Conservation (phyloP, 2,797 vertebrate species). For the Gephyroberyx darwinii region DNA sequence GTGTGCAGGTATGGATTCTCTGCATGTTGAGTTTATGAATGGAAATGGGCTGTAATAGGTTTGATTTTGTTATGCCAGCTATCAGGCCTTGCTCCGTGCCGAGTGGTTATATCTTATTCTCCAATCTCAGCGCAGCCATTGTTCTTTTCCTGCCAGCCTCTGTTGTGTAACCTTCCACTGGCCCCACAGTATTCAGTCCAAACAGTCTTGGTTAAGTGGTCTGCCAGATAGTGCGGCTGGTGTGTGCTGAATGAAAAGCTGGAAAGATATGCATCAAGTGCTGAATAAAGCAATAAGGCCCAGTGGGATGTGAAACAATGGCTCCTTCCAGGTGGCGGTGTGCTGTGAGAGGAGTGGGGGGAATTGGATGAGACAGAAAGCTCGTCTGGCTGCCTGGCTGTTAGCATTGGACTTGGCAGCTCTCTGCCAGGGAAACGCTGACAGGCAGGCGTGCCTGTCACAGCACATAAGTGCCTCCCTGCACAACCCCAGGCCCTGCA, state of each 20-base stretch:
- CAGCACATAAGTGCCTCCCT: constrained; percentile 71
- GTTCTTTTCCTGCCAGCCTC: constrained; percentile 26
- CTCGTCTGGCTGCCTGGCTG: constrained; percentile 73
- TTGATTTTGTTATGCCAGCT: constrained; percentile 27
- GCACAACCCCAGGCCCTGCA: constrained; percentile 57
- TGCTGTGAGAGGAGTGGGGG: constrained; percentile 61
- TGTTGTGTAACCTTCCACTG: constrained; percentile 32
- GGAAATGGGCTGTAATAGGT: background rate
- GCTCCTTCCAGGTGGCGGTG: constrained; percentile 75
- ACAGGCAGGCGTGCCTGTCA: constrained; percentile 79
- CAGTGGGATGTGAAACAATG: constrained; percentile 68
- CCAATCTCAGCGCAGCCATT: constrained; percentile 20
- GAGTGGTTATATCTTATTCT: constrained; percentile 14
- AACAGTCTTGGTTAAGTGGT: constrained; percentile 48
- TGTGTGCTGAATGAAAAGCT: constrained; percentile 51
- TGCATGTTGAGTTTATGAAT: constrained; percentile 19
- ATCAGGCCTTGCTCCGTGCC: background rate
- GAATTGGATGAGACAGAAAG: constrained; percentile 78
- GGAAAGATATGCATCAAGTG: constrained; percentile 59
- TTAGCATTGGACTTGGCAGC: constrained; percentile 80
- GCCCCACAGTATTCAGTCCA: constrained; percentile 17
- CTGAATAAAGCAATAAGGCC: constrained; percentile 66
- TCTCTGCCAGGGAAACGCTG: constrained; percentile 75
- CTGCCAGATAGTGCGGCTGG: constrained; percentile 41
- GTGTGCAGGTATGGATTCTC: background rate